Conservation (phyloP, 2,888 invertebrate genomes). For the Dioctria linearis region DNA sequence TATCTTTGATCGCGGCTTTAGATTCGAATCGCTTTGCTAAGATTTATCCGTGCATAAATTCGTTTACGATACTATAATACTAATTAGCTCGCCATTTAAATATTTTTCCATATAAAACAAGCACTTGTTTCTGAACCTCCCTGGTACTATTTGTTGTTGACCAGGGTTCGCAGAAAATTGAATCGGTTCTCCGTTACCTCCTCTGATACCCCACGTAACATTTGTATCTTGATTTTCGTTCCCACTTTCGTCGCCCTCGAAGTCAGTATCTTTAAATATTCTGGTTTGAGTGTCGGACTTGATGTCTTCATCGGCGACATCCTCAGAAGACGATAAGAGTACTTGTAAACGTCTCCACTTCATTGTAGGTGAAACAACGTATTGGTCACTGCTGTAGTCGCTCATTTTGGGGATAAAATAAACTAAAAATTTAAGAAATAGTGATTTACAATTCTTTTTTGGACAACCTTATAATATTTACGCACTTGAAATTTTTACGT, state of each 20-base stretch:
- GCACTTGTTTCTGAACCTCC: neutral
- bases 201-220: neutral
- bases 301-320: neutral
- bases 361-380: neutral
- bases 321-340: slow-evolving; percentile 10
- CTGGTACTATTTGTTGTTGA: neutral
- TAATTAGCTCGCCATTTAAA: slow-evolving; percentile 5
- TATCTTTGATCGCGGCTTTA: slow-evolving; percentile 6
- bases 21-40: slow-evolving; percentile 12
- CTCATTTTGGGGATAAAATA: neutral
- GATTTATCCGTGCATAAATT: slow-evolving; percentile 31
- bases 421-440: neutral
- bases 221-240: slow-evolving; percentile 1
- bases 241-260: neutral
- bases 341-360: slow-evolving; percentile 2
- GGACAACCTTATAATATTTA: neutral
- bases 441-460: neutral
- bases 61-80: slow-evolving; percentile 14
- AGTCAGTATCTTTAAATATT: neutral
- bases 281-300: neutral
- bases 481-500: neutral
- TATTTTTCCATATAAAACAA: slow-evolving; percentile 34
- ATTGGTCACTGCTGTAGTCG: neutral
- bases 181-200: neutral
- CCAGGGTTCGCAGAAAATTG: slow-evolving; percentile 9